A percentile compares a stretch with the other conserved stretches of the same genome.
phyloP scores from a whole-genome alignment of 2,113 vertebrate genomes.

The Tetraodon nigroviridis region DNA sequence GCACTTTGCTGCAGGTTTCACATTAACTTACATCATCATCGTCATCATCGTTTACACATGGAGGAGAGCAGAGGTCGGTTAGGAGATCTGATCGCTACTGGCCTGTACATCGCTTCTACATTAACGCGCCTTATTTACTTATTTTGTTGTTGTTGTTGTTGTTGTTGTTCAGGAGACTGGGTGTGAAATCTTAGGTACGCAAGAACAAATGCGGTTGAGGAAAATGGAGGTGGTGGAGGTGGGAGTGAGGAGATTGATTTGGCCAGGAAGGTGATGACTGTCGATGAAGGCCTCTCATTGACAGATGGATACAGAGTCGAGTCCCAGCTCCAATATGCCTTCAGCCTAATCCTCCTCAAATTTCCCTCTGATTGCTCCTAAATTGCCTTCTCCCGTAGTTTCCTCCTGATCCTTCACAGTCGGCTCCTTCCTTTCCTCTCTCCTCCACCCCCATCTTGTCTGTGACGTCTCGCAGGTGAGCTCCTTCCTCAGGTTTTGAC shows the following conservation, averaged over 20 bases:
- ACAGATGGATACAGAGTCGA: slow-evolving; percentile 68
- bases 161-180: slow-evolving; percentile 11
- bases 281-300: slow-evolving; percentile 73
- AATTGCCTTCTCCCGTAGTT: slow-evolving; percentile 76
- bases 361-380: slow-evolving; percentile 78
- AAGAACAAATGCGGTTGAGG: slow-evolving; percentile 35
- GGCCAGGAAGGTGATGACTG: slow-evolving; percentile 68
- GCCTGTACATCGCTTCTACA: slow-evolving; percentile 5
- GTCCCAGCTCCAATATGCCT: slow-evolving; percentile 64
- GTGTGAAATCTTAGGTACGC: slow-evolving; percentile 48
- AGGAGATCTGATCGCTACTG: slow-evolving; percentile 17
- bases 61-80: slow-evolving; percentile 4
- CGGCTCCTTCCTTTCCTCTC: slow-evolving; percentile 51
- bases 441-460: slow-evolving; percentile 7
- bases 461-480: slow-evolving; percentile 22
- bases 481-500: slow-evolving; percentile 54
- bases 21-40: slow-evolving; percentile 55
- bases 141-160: not conserved
- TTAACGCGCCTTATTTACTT: slow-evolving; percentile 19
- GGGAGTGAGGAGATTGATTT: slow-evolving; percentile 69
- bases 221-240: slow-evolving; percentile 43
- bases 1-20: slow-evolving; percentile 62
- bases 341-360: slow-evolving; percentile 73
- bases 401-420: slow-evolving; percentile 65
- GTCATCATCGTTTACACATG: slow-evolving; percentile 44